A percentile compares a stretch with the other conserved stretches of the same genome.
Evolutionary conservation across 2,113 vertebrate species (phyloP).

Genomic region (Arizona elegans): DNA sequence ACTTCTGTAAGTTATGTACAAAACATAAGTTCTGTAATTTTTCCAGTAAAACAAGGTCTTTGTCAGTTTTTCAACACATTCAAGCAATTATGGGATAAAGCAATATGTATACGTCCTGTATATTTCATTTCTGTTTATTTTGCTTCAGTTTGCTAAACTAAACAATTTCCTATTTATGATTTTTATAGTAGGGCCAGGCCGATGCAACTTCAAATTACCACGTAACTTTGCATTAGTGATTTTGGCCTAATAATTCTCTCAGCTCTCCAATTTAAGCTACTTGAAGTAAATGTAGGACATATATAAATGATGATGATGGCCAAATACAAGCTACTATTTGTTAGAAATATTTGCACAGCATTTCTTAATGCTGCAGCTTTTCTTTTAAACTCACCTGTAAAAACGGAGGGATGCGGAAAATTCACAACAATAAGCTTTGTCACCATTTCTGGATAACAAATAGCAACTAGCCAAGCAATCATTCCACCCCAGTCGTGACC

Average conservation of each 20-base stretch:
- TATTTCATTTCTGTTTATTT: neutral
- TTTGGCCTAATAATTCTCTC: neutral
- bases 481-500: constrained; percentile 98
- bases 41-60: neutral
- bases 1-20: no score
- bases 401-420: constrained; percentile 93
- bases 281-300: neutral
- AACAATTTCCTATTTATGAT: neutral
- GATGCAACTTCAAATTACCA: neutral
- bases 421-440: constrained; percentile 93
- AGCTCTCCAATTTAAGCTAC: neutral
- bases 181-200: neutral
- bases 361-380: neutral
- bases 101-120: neutral
- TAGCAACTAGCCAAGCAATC: constrained; percentile 92
- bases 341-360: neutral
- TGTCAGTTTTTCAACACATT: neutral
- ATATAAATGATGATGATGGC: neutral
- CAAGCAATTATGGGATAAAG: neutral
- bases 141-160: neutral
- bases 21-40: neutral
- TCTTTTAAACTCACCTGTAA: constrained; percentile 76
- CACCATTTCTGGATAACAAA: constrained; percentile 96
- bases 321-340: neutral
- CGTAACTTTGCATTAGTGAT: neutral